Evolutionary conservation across 2,888 invertebrate genomes (phyloP).

Genomic region (Tanytarsus gracilentus): DNA sequence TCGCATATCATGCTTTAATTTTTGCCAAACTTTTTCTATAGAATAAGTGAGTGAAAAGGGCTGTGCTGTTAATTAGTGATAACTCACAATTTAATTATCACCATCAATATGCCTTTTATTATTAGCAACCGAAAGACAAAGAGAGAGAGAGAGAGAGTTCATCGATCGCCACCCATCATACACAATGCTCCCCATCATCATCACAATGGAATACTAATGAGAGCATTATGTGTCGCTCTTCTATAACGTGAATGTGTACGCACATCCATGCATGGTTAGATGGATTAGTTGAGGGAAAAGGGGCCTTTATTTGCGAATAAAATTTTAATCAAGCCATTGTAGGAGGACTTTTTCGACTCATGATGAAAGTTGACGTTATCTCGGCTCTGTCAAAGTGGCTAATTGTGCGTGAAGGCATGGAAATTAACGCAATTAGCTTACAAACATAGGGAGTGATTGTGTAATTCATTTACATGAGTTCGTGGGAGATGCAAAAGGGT

Average conservation of each 20-base stretch:
- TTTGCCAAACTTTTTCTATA: not conserved
- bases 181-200: too few relatives aligned
- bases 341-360: not conserved
- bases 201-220: slow-evolving; percentile 11
- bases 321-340: not conserved
- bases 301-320: not conserved
- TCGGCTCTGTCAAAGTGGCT: too few relatives aligned
- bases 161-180: not conserved
- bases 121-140: not conserved
- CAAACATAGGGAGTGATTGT: too few relatives aligned
- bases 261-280: not conserved
- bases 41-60: not conserved
- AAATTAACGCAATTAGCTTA: not conserved
- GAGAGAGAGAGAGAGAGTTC: too few relatives aligned
- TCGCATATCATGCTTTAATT: not conserved
- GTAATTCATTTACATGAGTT: too few relatives aligned
- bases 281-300: not conserved
- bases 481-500: not conserved
- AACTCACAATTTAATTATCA: slow-evolving; percentile 27
- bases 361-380: too few relatives aligned
- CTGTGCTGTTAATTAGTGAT: slow-evolving; percentile 12
- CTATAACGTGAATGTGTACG: not conserved
- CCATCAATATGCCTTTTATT: slow-evolving; percentile 17
- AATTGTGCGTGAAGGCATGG: not conserved
- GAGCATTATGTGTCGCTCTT: slow-evolving; percentile 1